Evolutionary conservation across 2,113 vertebrate species (phyloP).

Genomic region (Alectura lathami): DNA sequence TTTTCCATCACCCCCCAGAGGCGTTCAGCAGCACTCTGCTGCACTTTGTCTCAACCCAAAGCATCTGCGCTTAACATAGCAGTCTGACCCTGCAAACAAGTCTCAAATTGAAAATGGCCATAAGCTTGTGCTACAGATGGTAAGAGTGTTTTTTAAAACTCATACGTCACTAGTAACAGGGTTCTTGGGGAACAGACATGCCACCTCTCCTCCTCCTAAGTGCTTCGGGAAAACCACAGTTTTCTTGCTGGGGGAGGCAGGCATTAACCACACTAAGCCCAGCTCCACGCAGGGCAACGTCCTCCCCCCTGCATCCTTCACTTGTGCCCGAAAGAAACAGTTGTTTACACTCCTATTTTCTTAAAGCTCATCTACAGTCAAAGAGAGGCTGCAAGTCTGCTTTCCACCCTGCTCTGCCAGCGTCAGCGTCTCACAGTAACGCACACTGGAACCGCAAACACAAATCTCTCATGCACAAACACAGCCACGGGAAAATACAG

Average conservation of each 20-base stretch:
- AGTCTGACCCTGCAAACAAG: not conserved
- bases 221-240: not conserved
- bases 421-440: not conserved
- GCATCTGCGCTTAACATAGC: fast-evolving
- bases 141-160: not conserved
- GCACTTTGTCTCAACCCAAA: not conserved
- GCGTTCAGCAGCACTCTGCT: not conserved
- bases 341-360: not conserved
- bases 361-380: not conserved
- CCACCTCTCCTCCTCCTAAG: not conserved
- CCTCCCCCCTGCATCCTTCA: not conserved
- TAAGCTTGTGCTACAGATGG: fast-evolving
- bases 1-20: fast-evolving
- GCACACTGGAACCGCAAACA: not conserved
- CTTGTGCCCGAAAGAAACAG: not conserved
- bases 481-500: fast-evolving
- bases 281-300: fast-evolving
- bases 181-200: fast-evolving
- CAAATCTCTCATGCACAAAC: fast-evolving
- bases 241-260: not conserved
- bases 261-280: not conserved
- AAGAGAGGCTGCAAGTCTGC: fast-evolving
- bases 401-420: not conserved
- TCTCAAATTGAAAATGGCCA: fast-evolving
- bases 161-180: fast-evolving